phyloP scores from a whole-genome alignment of 2,888 invertebrate species.

The Folsomia manolachei region DNA sequence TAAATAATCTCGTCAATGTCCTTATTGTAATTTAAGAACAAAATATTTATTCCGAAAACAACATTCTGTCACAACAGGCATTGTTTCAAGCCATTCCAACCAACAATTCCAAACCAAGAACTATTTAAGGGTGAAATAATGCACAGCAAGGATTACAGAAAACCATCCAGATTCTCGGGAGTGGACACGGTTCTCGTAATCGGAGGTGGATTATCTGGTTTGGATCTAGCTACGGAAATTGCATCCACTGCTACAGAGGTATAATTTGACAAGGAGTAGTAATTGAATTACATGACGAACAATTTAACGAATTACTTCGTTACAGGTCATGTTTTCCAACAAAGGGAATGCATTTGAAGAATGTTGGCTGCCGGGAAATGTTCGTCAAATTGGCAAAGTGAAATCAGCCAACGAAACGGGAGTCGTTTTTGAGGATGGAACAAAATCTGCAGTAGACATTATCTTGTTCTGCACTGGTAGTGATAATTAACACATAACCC shows the following conservation, averaged over 20 bases:
- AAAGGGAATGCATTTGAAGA: neutral
- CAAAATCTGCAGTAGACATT: constrained; percentile 37
- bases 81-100: neutral
- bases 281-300: too few relatives aligned
- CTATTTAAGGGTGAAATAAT: constrained; percentile 4
- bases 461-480: constrained; percentile 37
- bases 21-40: neutral
- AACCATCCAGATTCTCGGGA: neutral
- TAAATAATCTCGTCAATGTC: constrained; percentile 31
- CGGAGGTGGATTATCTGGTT: constrained; percentile 71
- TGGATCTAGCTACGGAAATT: constrained; percentile 69
- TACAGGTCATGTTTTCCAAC: neutral
- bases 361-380: constrained; percentile 17
- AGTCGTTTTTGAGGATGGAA: constrained; percentile 30
- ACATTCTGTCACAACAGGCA: constrained; percentile 11
- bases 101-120: neutral
- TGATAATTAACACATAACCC: too few relatives aligned
- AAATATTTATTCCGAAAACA: constrained; percentile 7
- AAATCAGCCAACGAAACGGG: constrained; percentile 15
- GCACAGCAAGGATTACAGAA: constrained; percentile 11
- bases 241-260: constrained; percentile 53
- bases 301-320: neutral
- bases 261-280: too few relatives aligned
- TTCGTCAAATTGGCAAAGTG: constrained; percentile 31
- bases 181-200: constrained; percentile 58